Evolutionary conservation across 2,888 invertebrate genomes (phyloP).

Genomic region (Eutolmus rufibarbis): DNA sequence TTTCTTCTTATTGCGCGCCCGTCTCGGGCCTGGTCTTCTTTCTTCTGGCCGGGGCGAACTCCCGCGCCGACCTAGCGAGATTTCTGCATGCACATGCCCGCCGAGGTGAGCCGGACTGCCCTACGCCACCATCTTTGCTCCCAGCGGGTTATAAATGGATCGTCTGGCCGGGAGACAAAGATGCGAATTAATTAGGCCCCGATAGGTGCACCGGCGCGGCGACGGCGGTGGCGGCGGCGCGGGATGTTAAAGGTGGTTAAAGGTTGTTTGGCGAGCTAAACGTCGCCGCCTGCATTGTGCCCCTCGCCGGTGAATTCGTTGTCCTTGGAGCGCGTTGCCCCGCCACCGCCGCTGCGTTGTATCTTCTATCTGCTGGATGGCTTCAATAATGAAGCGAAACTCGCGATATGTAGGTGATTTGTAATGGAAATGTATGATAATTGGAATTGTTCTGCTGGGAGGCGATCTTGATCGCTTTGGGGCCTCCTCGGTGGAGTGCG

Average conservation of each 20-base stretch:
- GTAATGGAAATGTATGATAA: constrained; percentile 28
- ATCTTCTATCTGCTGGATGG: neutral
- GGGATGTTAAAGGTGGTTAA: neutral
- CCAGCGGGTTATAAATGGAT: constrained; percentile 15
- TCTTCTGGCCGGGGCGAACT: neutral
- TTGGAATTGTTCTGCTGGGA: neutral
- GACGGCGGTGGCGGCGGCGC: neutral
- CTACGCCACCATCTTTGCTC: neutral
- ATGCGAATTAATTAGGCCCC: constrained; percentile 33
- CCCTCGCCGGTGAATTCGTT: neutral
- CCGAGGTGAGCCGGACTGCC: neutral
- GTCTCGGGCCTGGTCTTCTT: neutral
- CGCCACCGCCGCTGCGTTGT: neutral
- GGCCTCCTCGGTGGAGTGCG: neutral
- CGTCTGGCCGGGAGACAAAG: constrained; percentile 26
- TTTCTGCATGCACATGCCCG: neutral
- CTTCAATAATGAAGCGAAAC: neutral
- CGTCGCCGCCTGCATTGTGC: neutral
- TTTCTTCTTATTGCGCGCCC: neutral
- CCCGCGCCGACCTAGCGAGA: neutral
- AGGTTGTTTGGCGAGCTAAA: constrained; percentile 20
- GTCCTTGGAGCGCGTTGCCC: neutral
- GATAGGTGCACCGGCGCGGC: neutral
- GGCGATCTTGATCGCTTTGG: neutral
- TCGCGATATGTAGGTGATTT: constrained; percentile 15